Evolutionary conservation across 1,140 invertebrate species (phyloP), one percentile per base, ranked within the genome.

Genomic region (Brachionus sp.): DNA sequence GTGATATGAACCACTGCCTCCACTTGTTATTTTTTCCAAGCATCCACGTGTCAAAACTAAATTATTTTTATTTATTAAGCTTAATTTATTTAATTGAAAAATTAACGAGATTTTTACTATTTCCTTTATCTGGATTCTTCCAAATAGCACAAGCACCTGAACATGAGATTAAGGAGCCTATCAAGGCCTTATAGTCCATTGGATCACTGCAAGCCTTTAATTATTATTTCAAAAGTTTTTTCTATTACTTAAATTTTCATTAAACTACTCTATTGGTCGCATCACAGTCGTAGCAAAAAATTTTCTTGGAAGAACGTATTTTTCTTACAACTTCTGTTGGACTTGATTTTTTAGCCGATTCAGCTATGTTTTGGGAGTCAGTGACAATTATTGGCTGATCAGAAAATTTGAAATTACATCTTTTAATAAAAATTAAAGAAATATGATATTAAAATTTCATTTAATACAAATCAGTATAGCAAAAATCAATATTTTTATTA

Each of bases 251-350:
- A 5, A n/a, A 7, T n/a, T n/a, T 70, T 37, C 39, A 42, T 42
- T 73, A 7, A 3, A 23, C 39, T 39, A 73, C 68, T 9, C 16
- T 42, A 9, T 23, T 39, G 5, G 16, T 73, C 2, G 68, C 33
- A 73, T 73, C 37, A 42, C 68, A 73, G 16, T 73, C 68, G 42
- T 73, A 73, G 68, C 68, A 73, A 16, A 39, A 35, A 73, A 73
- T 73, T 9, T n/a, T 33, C 6, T 73, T 42, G 13, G 3, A 16
- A 7, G 16, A 4, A 9, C 7, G 10, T 23, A 16, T 73, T 73
- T 42, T 39, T 39, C 5, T 73, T 7, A 3, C n/a, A 39, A 19
- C 37, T 23, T n/a, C 3, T 57, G 16, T 73, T 19, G 68, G 29
- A 13, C 3, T 70, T 39, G 12, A 16, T 16, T 25, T 70, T 33